Percentiles rank a stretch among this genome's conserved stretches.
These are phyloP conservation scores for Mugil cephalus DNA, from an alignment of 2,113 vertebrate species.

Conservation along the genomic window DNA sequence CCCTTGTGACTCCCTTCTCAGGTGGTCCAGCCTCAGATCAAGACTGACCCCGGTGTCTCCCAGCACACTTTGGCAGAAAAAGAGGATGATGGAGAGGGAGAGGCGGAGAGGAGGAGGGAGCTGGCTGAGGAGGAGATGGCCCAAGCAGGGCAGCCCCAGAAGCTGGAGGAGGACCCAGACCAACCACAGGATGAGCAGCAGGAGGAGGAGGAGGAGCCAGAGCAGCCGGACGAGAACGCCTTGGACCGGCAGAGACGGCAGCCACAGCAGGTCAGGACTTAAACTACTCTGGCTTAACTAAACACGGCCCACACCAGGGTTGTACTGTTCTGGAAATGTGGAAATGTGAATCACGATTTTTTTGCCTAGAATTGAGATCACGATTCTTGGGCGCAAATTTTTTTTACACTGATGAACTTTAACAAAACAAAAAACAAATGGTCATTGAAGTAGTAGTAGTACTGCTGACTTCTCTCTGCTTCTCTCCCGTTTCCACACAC, in stretches of 20 bases:
- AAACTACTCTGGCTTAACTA: neutral
- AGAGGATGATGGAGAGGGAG: slow-evolving; percentile 85
- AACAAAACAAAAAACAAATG: too few species aligned
- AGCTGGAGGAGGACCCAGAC: slow-evolving; percentile 84
- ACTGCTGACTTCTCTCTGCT: too few species aligned
- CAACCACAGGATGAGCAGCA: slow-evolving; percentile 69
- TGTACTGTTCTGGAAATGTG: too few species aligned
- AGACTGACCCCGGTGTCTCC: slow-evolving; percentile 75
- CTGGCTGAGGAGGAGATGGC: slow-evolving; percentile 91
- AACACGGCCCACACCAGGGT: neutral
- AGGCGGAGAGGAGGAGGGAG: slow-evolving; percentile 91
- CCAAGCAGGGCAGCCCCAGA: slow-evolving; percentile 89
- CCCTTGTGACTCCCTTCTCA: slow-evolving; percentile 4
- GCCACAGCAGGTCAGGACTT: slow-evolving; percentile 63
- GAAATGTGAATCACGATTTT: too few species aligned
- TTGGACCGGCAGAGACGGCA: slow-evolving; percentile 73
- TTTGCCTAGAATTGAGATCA: too few species aligned
- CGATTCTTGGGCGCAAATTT: too few species aligned
- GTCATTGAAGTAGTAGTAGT: too few species aligned
- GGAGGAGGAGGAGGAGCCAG: slow-evolving; percentile 79
- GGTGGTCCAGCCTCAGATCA: slow-evolving; percentile 74
- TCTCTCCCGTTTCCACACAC: too few species aligned
- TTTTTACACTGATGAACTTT: too few species aligned
- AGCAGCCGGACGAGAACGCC: slow-evolving; percentile 77
- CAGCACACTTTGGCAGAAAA: slow-evolving; percentile 44